Base-by-base conservation (phyloP, 2,797 vertebrate genomes). In the Sebastes paucispinis region DNA sequence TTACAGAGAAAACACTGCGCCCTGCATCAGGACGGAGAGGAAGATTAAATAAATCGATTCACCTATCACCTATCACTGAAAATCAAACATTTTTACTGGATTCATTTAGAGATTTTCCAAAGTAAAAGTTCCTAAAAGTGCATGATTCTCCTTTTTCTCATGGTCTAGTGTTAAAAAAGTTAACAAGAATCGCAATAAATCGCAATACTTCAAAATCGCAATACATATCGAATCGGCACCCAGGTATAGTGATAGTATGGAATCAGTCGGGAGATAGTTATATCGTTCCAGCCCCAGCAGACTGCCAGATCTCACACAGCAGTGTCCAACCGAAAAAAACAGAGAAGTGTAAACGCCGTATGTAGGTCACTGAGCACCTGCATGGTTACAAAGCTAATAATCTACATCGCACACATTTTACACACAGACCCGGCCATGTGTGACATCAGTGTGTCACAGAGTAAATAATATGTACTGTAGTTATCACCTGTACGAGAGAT, bases 361-460 rank as follows among this genome's bases (percentile, higher is more conserved):
- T 93, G 63, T 94, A 92, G 93, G 93, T 91, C 94, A 92, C 32
- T 47, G 78, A 91, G 75, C 87, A 93, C 90, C 90, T 94, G 93
- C 73, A 72, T 78, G 73, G 77, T 89, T 91, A 79, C 73, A 89
- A 90, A 80, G 75, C 87, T 88, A 92, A 89, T 85, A 79, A 88
- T 89, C 82, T 60, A 71, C 84, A 85, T 73, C 65, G 85, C 70
- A 81, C 50, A 60, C 73, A 47, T 16, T 9, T 24, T 32, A 25
- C 24, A 8, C 16, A 50, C 59, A 20, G 5, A 66, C 64, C 13
- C 1, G 6, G 10, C 32, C 34, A 24, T 14, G 58, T 57, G 9
- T 34, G 10, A 11, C 47, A 47, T 3, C 3, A 1, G 12, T 52
- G 29, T 68, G 47, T 18, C 4, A n/a, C 3, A 52, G 2, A 57